Evolutionary conservation across 2,888 invertebrate species (phyloP).

Genomic region (Drosophila meridionalis): DNA sequence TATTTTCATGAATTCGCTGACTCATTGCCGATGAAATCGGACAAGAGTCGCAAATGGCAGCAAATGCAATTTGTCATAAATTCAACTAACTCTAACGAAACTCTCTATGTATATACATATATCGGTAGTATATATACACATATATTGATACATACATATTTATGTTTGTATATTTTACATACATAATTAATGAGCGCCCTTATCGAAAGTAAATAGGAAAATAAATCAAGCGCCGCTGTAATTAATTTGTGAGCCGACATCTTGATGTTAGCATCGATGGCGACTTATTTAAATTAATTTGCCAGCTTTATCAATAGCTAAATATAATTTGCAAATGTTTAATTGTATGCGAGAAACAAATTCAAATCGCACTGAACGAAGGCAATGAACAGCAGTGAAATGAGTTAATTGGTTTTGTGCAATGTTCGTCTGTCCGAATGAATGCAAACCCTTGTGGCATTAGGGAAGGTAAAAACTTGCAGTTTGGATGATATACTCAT

Average conservation of each 20-base stretch:
- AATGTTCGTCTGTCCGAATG: too few species aligned
- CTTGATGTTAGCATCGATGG: slow-evolving; percentile 45
- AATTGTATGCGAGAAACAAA: background rate
- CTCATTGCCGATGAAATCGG: slow-evolving; percentile 7
- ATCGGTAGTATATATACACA: background rate
- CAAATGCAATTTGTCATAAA: slow-evolving; percentile 49
- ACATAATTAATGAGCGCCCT: slow-evolving; percentile 47
- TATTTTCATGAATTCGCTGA: slow-evolving; percentile 14
- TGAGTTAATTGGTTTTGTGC: too few species aligned
- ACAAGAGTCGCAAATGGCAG: slow-evolving; percentile 15
- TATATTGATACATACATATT: background rate
- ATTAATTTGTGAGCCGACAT: slow-evolving; percentile 52
- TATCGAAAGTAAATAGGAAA: slow-evolving; percentile 47
- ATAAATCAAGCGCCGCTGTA: slow-evolving; percentile 48
- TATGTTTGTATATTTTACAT: background rate
- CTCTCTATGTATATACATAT: background rate
- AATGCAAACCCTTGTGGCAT: too few species aligned
- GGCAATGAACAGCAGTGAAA: too few species aligned
- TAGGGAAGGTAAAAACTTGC: too few species aligned
- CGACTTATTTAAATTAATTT: slow-evolving; percentile 57
- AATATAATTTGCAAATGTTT: slow-evolving; percentile 1
- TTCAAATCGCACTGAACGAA: background rate
- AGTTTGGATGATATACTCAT: too few species aligned
- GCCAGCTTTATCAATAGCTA: slow-evolving; percentile 40
- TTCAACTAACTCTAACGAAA: slow-evolving; percentile 5